A percentile compares a stretch with the other conserved stretches of the same genome.
Evolutionary conservation across 2,797 vertebrate species (phyloP).

Genomic region (Octomys mimax): DNA sequence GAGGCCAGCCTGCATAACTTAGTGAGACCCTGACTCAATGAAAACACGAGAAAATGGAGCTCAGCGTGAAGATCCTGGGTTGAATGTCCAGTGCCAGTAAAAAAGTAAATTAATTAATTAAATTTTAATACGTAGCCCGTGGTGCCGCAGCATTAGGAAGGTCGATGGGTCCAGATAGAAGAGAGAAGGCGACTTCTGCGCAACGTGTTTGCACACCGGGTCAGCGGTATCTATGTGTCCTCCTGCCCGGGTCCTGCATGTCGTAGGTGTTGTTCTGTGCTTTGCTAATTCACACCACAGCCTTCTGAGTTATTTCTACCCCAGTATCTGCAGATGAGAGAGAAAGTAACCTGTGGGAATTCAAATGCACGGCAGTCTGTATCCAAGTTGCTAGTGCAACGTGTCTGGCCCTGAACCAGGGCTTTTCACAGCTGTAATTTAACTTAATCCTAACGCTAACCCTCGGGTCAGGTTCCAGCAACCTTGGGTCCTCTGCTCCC

Average conservation of each 20-base stretch:
- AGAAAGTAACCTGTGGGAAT: neutral
- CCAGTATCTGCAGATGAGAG: neutral
- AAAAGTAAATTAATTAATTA: neutral
- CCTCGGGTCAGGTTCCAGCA: neutral
- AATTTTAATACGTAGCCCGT: neutral
- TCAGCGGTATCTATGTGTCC: neutral
- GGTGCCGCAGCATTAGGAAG: neutral
- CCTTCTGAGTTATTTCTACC: neutral
- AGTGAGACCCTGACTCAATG: neutral
- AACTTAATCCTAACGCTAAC: neutral
- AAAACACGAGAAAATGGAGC: neutral
- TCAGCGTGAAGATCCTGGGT: neutral
- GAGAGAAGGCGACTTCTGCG: neutral
- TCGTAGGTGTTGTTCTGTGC: neutral
- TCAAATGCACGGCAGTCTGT: neutral
- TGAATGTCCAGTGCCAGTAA: neutral
- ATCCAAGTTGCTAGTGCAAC: neutral
- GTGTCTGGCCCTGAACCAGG: slow-evolving; percentile 3
- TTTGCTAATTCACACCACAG: neutral
- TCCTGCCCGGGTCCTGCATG: neutral
- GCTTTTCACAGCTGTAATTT: slow-evolving; percentile 4
- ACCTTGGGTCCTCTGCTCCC: neutral
- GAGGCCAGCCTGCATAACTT: neutral
- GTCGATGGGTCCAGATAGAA: neutral
- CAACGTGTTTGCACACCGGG: neutral